Evolutionary conservation across 2,888 invertebrate genomes (phyloP), one percentile per base, ranked within the genome.

Genomic region (Oligia fasciuncula): DNA sequence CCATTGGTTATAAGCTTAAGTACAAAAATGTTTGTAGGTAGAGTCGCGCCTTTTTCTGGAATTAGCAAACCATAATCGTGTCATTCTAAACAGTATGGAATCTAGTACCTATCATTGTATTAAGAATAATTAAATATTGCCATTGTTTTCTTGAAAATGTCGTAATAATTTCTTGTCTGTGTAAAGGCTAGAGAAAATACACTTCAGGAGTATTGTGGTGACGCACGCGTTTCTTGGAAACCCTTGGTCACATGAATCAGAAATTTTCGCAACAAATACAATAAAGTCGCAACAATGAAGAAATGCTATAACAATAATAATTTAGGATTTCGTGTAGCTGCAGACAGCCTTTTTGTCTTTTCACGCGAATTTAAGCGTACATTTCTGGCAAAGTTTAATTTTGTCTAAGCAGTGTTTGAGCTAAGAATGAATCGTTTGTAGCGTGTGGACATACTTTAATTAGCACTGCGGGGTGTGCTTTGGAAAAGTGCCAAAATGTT

Each of bases 361-460:
- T 49, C 54, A 19, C 29, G 65, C 14, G 68, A 40, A 62, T 77
- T 73, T 43, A 67, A 63, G 68, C 70, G 63, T 69, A 69, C 54
- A 81, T 79, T 87, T 86, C 80, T 79, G 76, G 81, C 81, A 83
- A 87, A 83, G 63, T 84, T 79, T 73, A 77, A 85, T 79, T 85
- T 77, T 71, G 79, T 88, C 70, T 87, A 89, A 88, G 86, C 83
- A 80, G 74, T 83, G 83, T 85, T 85, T 79, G 80, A 85, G 77
- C 78, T 88, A 89, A 90, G 90, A 92, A 90, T 88, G 90, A 85
- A 80, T 85, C 87, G 86, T 85, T 83, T 87, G 87, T 86, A 85
- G 77, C 75, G 86, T 84, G 90, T 89, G 87, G 88, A 90, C 90
- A 90, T 90, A 93, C 90, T 93, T 93, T 93, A 93, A 93, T 94